Evolutionary conservation across 53 echinoderm and acorn worm genomes (phyloP), one percentile per base, ranked within the genome.

Genomic region (Echinometra lucunter): DNA sequence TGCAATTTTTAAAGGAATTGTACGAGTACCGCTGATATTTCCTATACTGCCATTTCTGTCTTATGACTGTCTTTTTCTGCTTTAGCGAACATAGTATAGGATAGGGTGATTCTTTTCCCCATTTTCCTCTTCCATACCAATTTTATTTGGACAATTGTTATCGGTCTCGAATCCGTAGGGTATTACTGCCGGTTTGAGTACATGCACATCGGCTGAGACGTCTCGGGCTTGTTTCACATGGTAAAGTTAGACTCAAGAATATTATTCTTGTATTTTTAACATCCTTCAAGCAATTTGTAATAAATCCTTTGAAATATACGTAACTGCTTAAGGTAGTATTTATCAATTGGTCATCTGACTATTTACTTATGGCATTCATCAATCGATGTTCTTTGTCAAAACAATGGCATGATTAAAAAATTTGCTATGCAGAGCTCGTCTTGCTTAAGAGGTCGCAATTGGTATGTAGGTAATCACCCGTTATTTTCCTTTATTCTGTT

Each of bases 81-180:
- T n/a, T n/a, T 63, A 63, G 63, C 23, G 25, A 34, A 70, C 32
- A 32, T 30, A 13, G 32, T 72, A 53, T 72, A 34, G 72, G 72
- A 72, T 10, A 53, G 3, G 45, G 6, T 42, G 27, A 49, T 44
- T 44, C 85, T 85, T 85, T 44, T 25, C 57, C 56, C 28, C n/a
- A 89, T n/a, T 57, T 57, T 32, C 35, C 30, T 45, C 9, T 27
- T 32, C 28, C 56, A 12, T 2, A 18, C 19, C 56, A 57, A 28
- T 49, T 89, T 53, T 57, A 30, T 89, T 49, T 57, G 49, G 85
- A 85, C 85, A 85, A 85, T 44, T 45, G 44, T 45, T 85, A 49
- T 85, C 85, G 85, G 45, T 45, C 35, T 72, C 72, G 13, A 72
- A 72, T 34, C 72, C 72, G 35, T 35, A 9, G 32, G 72, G 72